These are phyloP conservation scores for Conus ventricosus DNA, from an alignment of 1,140 invertebrate genomes.

Conservation along the genomic window DNA sequence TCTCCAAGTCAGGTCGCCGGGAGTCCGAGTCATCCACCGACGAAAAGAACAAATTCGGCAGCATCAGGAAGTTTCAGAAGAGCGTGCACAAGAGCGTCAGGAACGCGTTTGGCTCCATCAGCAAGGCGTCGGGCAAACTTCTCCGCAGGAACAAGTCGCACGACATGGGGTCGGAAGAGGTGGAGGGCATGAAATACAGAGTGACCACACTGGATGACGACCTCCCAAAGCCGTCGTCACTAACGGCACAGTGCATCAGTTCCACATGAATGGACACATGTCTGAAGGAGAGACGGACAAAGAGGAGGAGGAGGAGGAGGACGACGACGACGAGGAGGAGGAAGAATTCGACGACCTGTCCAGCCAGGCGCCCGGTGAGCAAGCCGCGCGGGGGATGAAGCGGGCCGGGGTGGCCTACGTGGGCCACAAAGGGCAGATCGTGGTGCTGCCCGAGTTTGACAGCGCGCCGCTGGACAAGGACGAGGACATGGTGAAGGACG, in stretches of 20 bases:
- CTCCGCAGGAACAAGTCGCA: conserved; percentile 46
- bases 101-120: conserved; percentile 69
- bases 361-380: conserved; percentile 42
- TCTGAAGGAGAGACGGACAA: background rate
- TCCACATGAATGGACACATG: background rate
- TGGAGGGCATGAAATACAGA: background rate
- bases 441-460: conserved; percentile 60
- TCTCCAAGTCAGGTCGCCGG: conserved; percentile 43
- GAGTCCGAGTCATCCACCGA: conserved; percentile 41
- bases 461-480: conserved; percentile 27
- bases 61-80: conserved; percentile 64
- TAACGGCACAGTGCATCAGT: conserved; percentile 13
- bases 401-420: conserved; percentile 63
- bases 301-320: background rate
- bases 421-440: conserved; percentile 56
- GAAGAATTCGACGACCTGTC: conserved; percentile 46
- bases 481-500: background rate
- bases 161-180: conserved; percentile 29
- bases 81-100: conserved; percentile 62
- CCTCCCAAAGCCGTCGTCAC: background rate
- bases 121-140: conserved; percentile 64
- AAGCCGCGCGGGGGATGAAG: conserved; percentile 50
- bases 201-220: background rate
- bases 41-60: conserved; percentile 61
- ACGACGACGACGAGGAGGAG: conserved; percentile 39